These are phyloP conservation scores for Holothuria glaberrima DNA, from an alignment of 35 echinoderm and acorn worm species.

Conservation along the genomic window DNA sequence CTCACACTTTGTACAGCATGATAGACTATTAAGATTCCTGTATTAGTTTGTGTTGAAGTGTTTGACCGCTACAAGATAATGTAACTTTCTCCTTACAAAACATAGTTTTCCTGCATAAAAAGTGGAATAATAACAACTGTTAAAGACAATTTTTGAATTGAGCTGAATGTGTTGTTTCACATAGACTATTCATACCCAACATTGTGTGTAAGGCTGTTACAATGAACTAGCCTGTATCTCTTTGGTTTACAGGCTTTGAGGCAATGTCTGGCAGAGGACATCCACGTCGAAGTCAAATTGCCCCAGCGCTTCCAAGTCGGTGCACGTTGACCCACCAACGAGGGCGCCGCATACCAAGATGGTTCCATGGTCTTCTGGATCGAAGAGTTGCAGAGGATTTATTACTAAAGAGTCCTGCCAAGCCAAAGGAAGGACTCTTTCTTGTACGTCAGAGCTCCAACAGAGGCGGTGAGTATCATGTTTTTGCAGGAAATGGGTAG, in stretches of 20 bases:
- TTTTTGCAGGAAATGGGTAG: not conserved
- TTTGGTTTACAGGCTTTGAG: slow-evolving; percentile 41
- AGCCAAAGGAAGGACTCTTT: slow-evolving; percentile 77
- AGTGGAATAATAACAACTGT: too few relatives aligned
- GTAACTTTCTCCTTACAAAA: too few relatives aligned
- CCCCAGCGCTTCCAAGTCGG: not conserved
- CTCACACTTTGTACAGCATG: too few relatives aligned
- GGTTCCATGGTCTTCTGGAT: slow-evolving; percentile 92
- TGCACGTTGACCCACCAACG: not conserved
- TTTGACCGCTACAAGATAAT: too few relatives aligned
- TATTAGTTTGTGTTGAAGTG: too few relatives aligned
- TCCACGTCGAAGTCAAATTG: slow-evolving; percentile 2
- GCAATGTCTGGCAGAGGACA: slow-evolving; percentile 44
- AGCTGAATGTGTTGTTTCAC: too few relatives aligned
- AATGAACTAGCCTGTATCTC: not conserved
- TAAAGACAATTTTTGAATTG: too few relatives aligned
- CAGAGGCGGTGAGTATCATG: slow-evolving; percentile 78
- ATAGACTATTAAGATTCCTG: too few relatives aligned
- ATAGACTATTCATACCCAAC: too few relatives aligned
- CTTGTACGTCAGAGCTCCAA: slow-evolving; percentile 94
- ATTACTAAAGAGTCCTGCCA: slow-evolving; percentile 71
- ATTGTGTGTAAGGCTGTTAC: not conserved
- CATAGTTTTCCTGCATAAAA: too few relatives aligned
- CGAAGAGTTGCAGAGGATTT: slow-evolving; percentile 89
- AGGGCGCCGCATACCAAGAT: slow-evolving; percentile 63